Base-by-base conservation (phyloP, 2,888 invertebrate species). In the Drosophila borealis region DNA sequence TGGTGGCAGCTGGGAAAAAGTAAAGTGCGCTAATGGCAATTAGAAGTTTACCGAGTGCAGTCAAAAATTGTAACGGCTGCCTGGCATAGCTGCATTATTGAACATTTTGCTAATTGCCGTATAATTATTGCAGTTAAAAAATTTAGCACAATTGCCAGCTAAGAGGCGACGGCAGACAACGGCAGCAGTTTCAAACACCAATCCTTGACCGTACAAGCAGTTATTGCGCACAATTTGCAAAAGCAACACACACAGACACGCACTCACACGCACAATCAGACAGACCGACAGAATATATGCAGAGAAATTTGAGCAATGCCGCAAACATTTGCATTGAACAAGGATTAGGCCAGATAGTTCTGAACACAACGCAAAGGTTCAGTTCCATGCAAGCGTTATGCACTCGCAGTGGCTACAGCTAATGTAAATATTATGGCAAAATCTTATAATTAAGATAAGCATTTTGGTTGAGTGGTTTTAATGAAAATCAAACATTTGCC, bases 21-120 rank as follows among this genome's bases (percentile, higher is more conserved):
- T 80, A 88, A 88, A 88, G 84, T 84, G 84, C 84, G 82, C 88
- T 84, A 84, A 84, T 84, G 84, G 88, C 88, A 84, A 84, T 84
- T 88, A 84, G 86, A 88, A 88, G 86, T 84, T 87, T 78, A 79
- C 81, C 88, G 72, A 81, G 72, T 84, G 88, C 79, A 83, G 88
- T 87, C 88, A 87, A 83, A 83, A 87, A 81, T 78, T 82, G 85
- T 87, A 84, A 83, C 83, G 88, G 82, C 84, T 85, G 81, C 86
- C 76, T 60, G 57, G 65, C 81, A 67, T 75, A 70, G 87, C 80
- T 85, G 86, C 86, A 85, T 86, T 85, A 85, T 85, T 85, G 88
- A 85, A 85, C 88, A 86, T 83, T 88, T 76, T 74, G 63, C 85
- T 85, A 85, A 85, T 85, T 85, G 85, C 86, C 87, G 78, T 74